A percentile compares a stretch with the other conserved stretches of the same genome.
Conservation (phyloP, 1,140 invertebrate genomes). For the Drosophila sp. region DNA sequence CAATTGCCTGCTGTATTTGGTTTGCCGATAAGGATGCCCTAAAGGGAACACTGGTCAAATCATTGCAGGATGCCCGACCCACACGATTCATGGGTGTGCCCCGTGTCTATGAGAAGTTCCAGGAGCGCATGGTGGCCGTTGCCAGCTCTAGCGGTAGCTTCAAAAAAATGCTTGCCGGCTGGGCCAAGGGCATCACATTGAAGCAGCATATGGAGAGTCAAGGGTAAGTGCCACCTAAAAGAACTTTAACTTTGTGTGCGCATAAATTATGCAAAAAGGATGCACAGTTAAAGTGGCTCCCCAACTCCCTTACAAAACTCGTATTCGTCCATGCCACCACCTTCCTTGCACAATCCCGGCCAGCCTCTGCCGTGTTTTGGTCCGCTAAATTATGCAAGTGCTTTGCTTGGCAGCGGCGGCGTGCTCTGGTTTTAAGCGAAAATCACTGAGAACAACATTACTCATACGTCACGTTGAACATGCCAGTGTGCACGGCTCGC, state of each 20-base stretch:
- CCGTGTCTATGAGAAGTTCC: constrained; percentile 96
- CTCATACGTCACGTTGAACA: constrained; percentile 73
- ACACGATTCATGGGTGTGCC: constrained; percentile 95
- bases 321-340: constrained; percentile 10
- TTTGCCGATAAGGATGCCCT: constrained; percentile 94
- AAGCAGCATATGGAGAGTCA: constrained; percentile 87
- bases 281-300: constrained; percentile 76
- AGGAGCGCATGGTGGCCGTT: constrained; percentile 87
- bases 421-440: constrained; percentile 64
- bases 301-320: constrained; percentile 36
- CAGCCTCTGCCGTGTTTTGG: constrained; percentile 46
- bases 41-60: constrained; percentile 92
- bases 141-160: constrained; percentile 74
- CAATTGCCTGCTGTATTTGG: constrained; percentile 87
- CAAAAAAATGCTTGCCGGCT: constrained; percentile 76
- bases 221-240: constrained; percentile 66
- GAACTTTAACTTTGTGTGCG: constrained; percentile 60
- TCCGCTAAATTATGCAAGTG: constrained; percentile 70
- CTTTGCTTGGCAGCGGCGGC: constrained; percentile 42
- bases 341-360: constrained; percentile 44
- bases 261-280: constrained; percentile 77
- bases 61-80: constrained; percentile 90
- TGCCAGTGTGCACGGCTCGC: constrained; percentile 21
- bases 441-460: constrained; percentile 79
- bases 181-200: constrained; percentile 87